Evolutionary conservation across 2,888 invertebrate species (phyloP), one percentile per base, ranked within the genome.

Genomic region (Lithophane ornitopus): DNA sequence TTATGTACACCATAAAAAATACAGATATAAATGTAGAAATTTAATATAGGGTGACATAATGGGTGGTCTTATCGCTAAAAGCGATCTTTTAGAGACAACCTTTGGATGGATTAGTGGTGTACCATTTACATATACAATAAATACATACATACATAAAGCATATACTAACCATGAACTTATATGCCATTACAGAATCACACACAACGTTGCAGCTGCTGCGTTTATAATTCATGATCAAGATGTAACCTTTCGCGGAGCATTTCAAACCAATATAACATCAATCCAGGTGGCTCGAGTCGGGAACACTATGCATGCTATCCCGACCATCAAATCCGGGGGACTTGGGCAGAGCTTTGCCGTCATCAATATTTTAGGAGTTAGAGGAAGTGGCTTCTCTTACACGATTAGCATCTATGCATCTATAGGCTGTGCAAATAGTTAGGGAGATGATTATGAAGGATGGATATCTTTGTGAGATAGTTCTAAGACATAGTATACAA

Each of bases 361-460:
- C 19, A 28, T 75, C 39, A 75, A 65, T 3, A 66, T 75, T 49
- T 41, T 75, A 41, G 75, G 75, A 49, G 75, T 75, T 4, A 65
- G 75, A 77, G 66, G 77, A 28, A 65, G 66, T 12, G 77, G 46
- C 3, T 77, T 75, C 28, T 41, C 56, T 0, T 75, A 75, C 14
- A 66, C 75, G 11, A 75, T 75, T 8, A 28, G 19, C 11, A 58
- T 75, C 0, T 56, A 66, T 19, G 75, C 75, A 0, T 9, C 77
- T 19, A 77, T 75, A n/a, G 56, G 77, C 2, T 75, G 75, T n/a
- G 39, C 66, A 0, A 75, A 75, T 49, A 75, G 75, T 77, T 75
- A 65, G 7, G 2, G 3, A 54, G 16, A 34, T 34, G 1, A 8
- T 54, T 22, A 3, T 16, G 16, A 19, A 3, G 19, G 7, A 34